These are phyloP conservation scores for Xenentodon cancila DNA, from an alignment of 2,797 vertebrate genomes.

Conservation along the genomic window DNA sequence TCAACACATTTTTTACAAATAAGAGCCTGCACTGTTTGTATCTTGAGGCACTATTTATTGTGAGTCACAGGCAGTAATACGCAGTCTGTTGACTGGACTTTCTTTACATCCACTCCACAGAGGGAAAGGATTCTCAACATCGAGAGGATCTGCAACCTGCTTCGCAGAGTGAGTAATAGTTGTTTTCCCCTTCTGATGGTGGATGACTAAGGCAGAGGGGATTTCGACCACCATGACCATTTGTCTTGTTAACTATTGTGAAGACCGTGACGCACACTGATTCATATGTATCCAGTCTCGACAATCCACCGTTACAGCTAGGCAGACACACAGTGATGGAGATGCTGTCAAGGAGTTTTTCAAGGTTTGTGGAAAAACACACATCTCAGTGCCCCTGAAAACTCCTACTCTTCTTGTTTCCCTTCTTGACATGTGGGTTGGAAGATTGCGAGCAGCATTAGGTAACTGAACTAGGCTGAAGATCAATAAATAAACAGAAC, in stretches of 20 bases:
- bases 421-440: constrained; percentile 17
- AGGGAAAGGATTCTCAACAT: constrained; percentile 95
- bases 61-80: neutral
- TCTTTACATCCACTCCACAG: constrained; percentile 72
- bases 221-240: constrained; percentile 40
- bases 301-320: constrained; percentile 11
- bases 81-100: constrained; percentile 17
- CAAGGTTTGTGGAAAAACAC: constrained; percentile 25
- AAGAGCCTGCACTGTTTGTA: neutral
- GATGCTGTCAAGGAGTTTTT: neutral
- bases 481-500: constrained; percentile 1
- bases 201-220: constrained; percentile 43
- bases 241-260: constrained; percentile 52
- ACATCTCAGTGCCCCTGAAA: constrained; percentile 6
- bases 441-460: neutral
- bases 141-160: constrained; percentile 93
- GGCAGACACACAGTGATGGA: constrained; percentile 14
- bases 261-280: constrained; percentile 47
- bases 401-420: constrained; percentile 9
- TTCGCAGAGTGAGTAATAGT: constrained; percentile 87
- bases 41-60: neutral
- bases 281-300: constrained; percentile 39
- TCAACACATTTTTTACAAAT: neutral
- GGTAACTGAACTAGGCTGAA: constrained; percentile 1
- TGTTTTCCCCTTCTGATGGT: constrained; percentile 41